Evolutionary conservation across 2,797 vertebrate genomes (phyloP), one percentile per base, ranked within the genome.

Genomic region (Peromyscus attwateri): DNA sequence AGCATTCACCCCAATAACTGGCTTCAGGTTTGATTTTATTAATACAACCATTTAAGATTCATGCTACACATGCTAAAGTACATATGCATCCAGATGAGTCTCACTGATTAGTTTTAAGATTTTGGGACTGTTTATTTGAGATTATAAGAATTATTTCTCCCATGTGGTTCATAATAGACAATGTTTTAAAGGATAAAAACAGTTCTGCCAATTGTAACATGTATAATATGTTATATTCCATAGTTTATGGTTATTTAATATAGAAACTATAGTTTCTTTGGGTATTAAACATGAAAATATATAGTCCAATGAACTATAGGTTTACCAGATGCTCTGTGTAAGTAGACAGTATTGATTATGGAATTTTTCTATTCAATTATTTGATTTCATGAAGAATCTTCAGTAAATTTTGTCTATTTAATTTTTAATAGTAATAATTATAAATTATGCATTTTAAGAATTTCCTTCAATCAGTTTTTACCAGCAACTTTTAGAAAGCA

Each of bases 311-410:
- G 46, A 92, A n/a, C 8, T 68, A 29, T 37, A 83, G 10, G 1
- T 49, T 95, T 95, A 43, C 40, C 46, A 62, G 11, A 17, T 66
- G 71, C 57, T 29, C 49, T 87, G 11, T 4, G 13, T 64, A 43
- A 82, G 17, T 64, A 60, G 4, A 40, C 6, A 52, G n/a, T 88
- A 90, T 46, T n/a, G 57, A 77, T 66, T 82, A 3, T 46, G 80
- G 62, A 81, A 81, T 0, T 76, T 25, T 80, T 92, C 40, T n/a
- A 40, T 21, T 85, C 43, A 93, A 91, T 70, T 62, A 19, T 76
- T 96, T 90, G 49, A 52, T 95, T 92, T 90, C 13, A 34, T 95
- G 68, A 92, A 93, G 16, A 89, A 76, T 49, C 14, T 19, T 92
- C 66, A 9, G n/a, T 84, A 60, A 84, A n/a, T 70, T 49, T 64